Evolutionary conservation across 35 echinoderm and acorn worm species (phyloP).

Genomic region (Patiria miniata): DNA sequence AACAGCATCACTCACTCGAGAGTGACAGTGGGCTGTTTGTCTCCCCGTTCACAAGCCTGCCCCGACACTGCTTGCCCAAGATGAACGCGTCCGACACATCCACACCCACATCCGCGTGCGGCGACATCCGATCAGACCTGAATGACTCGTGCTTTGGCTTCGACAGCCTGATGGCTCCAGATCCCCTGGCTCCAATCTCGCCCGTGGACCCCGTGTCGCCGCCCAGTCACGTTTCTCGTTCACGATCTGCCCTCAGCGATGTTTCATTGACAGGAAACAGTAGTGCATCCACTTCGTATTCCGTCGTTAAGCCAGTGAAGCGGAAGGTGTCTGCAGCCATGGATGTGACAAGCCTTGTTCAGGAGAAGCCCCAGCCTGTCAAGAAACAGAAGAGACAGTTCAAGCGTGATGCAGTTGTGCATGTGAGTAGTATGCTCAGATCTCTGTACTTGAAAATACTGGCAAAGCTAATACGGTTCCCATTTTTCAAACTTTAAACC

Average conservation of each 20-base stretch:
- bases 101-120: slow-evolving; percentile 40
- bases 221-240: slow-evolving; percentile 4
- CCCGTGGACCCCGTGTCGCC: slow-evolving; percentile 32
- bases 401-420: neutral
- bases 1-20: neutral
- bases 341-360: neutral
- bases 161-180: slow-evolving; percentile 22
- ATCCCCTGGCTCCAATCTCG: slow-evolving; percentile 44
- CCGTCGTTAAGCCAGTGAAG: neutral
- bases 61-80: slow-evolving; percentile 34
- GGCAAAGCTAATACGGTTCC: no score
- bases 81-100: slow-evolving; percentile 64
- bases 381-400: neutral
- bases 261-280: neutral
- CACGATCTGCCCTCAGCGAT: slow-evolving; percentile 19
- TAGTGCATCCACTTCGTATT: neutral
- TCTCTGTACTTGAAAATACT: no score
- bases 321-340: neutral
- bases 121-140: slow-evolving; percentile 43
- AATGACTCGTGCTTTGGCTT: slow-evolving; percentile 69
- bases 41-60: neutral
- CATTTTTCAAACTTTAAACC: no score
- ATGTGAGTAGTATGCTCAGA: no score
- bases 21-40: neutral
- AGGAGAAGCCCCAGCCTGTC: slow-evolving; percentile 2